phyloP scores from a whole-genome alignment of 2,888 invertebrate species.

The Harmothoe impar region DNA sequence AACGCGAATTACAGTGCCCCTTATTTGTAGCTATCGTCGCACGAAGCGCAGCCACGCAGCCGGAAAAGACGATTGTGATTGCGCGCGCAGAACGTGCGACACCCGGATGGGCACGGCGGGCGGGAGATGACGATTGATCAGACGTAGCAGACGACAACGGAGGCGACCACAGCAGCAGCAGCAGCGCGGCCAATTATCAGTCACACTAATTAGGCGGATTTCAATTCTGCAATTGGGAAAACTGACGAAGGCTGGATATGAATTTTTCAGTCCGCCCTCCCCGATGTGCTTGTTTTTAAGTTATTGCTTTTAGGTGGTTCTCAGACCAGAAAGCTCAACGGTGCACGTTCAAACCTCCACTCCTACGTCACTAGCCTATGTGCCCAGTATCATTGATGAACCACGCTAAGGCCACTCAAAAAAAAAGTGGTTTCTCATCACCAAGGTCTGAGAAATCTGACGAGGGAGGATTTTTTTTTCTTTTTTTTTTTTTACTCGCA shows the following conservation, averaged over 20 bases:
- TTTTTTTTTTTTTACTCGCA: too few relatives aligned
- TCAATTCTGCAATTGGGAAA: slow-evolving; percentile 50
- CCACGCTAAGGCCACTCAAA: too few relatives aligned
- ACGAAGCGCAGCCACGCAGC: slow-evolving; percentile 21
- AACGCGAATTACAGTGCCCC: slow-evolving; percentile 19
- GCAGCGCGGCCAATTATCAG: slow-evolving; percentile 32
- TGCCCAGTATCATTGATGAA: too few relatives aligned
- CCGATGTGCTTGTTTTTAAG: background rate
- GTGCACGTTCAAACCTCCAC: too few relatives aligned
- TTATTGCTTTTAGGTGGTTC: background rate
- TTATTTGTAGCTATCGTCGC: slow-evolving; percentile 43
- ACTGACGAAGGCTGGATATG: slow-evolving; percentile 27
- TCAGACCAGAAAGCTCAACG: too few relatives aligned
- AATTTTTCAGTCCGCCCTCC: slow-evolving; percentile 24
- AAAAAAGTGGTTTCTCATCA: too few relatives aligned
- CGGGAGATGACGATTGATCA: slow-evolving; percentile 10
- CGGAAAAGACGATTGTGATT: slow-evolving; percentile 53
- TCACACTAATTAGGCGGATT: slow-evolving; percentile 42
- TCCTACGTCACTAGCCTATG: too few relatives aligned
- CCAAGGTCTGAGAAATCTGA: too few relatives aligned
- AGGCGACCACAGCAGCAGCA: background rate
- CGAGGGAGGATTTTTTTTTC: too few relatives aligned
- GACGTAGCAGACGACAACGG: slow-evolving; percentile 15
- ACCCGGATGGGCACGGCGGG: background rate
- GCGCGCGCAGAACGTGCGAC: slow-evolving; percentile 54